phyloP scores from a whole-genome alignment of 2,888 invertebrate species.

The Invenusta paracnida region DNA sequence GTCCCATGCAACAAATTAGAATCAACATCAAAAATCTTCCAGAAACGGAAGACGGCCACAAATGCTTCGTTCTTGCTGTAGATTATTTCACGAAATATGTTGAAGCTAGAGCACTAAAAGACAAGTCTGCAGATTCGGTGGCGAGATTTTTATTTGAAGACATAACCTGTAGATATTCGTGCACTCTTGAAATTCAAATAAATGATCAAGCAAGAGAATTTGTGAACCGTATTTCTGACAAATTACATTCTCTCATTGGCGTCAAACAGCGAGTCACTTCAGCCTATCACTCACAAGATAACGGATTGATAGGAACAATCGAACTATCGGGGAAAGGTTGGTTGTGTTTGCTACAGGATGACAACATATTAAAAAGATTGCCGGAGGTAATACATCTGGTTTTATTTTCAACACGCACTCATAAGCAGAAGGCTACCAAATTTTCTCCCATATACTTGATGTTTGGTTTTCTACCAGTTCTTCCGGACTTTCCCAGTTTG shows the following conservation, averaged over 20 bases:
- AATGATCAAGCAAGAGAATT: constrained; percentile 17
- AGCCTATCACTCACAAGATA: background rate
- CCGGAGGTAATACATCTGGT: background rate
- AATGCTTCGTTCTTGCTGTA: background rate
- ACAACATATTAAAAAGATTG: background rate
- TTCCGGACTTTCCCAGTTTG: background rate
- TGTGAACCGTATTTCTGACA: background rate
- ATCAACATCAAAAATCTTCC: background rate
- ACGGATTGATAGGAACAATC: background rate
- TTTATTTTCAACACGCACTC: background rate
- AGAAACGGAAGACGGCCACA: background rate
- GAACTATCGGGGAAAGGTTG: background rate
- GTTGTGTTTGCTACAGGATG: too few species aligned
- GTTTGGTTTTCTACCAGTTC: background rate
- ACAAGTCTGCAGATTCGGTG: background rate
- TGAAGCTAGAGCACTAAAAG: background rate
- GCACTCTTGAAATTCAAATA: background rate
- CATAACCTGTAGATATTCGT: background rate
- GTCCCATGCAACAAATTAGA: background rate
- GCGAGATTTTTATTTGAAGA: background rate
- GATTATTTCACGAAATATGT: background rate
- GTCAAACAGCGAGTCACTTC: constrained; percentile 5
- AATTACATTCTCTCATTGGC: background rate
- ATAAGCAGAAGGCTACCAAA: background rate
- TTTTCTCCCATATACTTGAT: background rate